Evolutionary conservation across 2,113 vertebrate species (phyloP).

Genomic region (Pogonocichla stellata): DNA sequence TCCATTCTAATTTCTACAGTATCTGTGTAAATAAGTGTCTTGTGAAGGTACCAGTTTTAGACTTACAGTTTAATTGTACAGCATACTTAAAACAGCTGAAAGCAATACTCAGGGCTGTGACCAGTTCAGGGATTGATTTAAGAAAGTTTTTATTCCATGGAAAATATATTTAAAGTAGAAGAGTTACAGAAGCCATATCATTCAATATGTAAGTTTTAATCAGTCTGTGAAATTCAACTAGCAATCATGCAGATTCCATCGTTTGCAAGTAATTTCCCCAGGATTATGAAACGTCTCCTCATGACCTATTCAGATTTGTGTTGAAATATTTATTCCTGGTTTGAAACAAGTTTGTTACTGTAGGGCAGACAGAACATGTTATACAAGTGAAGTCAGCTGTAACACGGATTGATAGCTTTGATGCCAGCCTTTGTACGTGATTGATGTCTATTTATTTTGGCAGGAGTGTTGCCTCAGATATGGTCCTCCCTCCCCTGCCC

Average conservation of each 20-base stretch:
- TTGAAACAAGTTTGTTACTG: conserved; percentile 28
- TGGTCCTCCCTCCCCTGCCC: background rate
- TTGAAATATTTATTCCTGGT: conserved; percentile 15
- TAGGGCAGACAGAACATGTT: conserved; percentile 35
- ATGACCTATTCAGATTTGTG: conserved; percentile 17
- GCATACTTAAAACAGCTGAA: background rate
- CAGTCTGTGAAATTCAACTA: background rate
- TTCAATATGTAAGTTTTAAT: background rate
- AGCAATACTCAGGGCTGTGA: background rate
- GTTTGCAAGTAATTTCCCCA: background rate
- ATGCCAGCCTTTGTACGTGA: background rate
- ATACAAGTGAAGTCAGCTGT: background rate
- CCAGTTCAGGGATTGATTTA: background rate
- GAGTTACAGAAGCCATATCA: background rate
- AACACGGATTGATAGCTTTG: conserved; percentile 10
- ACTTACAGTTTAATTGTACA: background rate
- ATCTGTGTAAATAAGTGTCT: background rate
- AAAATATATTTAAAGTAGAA: background rate
- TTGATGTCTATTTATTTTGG: conserved; percentile 1
- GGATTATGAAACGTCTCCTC: background rate
- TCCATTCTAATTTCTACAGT: background rate
- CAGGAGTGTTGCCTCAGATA: background rate
- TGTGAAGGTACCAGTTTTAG: background rate
- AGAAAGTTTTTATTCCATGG: background rate
- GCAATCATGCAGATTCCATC: background rate